phyloP scores from a whole-genome alignment of 2,113 vertebrate species.

The Canis aureus region DNA sequence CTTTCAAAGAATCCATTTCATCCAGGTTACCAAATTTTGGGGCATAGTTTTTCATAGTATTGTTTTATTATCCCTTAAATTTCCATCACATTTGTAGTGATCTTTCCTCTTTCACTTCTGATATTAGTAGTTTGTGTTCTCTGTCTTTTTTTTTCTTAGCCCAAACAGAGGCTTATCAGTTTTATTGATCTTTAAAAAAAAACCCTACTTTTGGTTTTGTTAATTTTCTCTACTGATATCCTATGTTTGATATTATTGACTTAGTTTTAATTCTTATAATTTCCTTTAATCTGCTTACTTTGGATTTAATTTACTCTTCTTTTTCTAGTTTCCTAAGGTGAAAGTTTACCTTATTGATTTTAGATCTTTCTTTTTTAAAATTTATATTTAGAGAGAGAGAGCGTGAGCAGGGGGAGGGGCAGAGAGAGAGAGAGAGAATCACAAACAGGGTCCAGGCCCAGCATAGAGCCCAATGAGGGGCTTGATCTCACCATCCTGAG shows the following conservation, averaged over 20 bases:
- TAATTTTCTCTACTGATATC: not conserved
- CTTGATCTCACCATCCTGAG: not conserved
- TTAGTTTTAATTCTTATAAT: not conserved
- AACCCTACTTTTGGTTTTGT: not conserved
- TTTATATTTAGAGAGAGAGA: not conserved
- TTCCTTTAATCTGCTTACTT: not conserved
- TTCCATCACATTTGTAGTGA: not conserved
- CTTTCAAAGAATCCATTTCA: not conserved
- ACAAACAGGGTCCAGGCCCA: not conserved
- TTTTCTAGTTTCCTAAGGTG: not conserved
- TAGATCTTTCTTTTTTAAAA: not conserved
- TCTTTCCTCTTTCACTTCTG: not conserved
- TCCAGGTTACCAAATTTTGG: not conserved
- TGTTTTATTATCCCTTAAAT: not conserved
- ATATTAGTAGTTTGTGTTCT: not conserved
- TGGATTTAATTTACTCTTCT: not conserved
- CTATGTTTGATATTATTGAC: not conserved
- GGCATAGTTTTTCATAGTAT: not conserved
- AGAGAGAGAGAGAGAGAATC: not conserved
- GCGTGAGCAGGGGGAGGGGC: not conserved
- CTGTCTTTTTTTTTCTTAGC: not conserved
- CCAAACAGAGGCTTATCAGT: not conserved
- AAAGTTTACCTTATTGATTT: not conserved
- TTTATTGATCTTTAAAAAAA: not conserved
- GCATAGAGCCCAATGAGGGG: not conserved